Evolutionary conservation across 92 coral and sea anemone genomes (phyloP).

Genomic region (Phenganax stokvisi): DNA sequence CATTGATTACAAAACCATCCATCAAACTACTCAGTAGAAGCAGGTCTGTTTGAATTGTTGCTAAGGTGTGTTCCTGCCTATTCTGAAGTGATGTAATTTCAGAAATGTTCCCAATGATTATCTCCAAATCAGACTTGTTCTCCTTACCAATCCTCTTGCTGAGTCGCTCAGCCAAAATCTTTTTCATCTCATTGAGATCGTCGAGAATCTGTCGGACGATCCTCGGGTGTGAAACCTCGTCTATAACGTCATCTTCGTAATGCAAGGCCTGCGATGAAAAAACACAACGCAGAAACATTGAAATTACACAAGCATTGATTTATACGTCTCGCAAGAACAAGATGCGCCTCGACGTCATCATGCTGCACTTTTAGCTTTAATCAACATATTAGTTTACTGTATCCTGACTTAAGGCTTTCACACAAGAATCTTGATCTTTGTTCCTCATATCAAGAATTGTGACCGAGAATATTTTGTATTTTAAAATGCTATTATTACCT

Average conservation of each 20-base stretch:
- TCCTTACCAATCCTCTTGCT: conserved; percentile 34
- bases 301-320: not conserved
- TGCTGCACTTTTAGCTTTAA: no score
- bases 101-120: conserved; percentile 31
- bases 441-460: no score
- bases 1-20: conserved; percentile 1
- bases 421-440: no score
- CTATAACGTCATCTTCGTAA: conserved; percentile 39
- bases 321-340: not conserved
- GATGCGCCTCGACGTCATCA: no score
- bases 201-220: conserved; percentile 34
- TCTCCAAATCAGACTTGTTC: conserved; percentile 33
- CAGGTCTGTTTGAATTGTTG: conserved; percentile 33
- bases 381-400: no score
- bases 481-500: conserved; percentile 41
- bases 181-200: conserved; percentile 45
- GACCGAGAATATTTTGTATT: not conserved
- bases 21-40: conserved; percentile 11
- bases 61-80: conserved; percentile 36
- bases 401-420: no score
- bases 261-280: conserved; percentile 12
- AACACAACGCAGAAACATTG: not conserved
- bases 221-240: conserved; percentile 31
- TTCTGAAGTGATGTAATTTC: conserved; percentile 34
- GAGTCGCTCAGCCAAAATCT: conserved; percentile 38